Conservation (phyloP, 1,140 invertebrate genomes). For the Trialeurodes vaporariorum region DNA sequence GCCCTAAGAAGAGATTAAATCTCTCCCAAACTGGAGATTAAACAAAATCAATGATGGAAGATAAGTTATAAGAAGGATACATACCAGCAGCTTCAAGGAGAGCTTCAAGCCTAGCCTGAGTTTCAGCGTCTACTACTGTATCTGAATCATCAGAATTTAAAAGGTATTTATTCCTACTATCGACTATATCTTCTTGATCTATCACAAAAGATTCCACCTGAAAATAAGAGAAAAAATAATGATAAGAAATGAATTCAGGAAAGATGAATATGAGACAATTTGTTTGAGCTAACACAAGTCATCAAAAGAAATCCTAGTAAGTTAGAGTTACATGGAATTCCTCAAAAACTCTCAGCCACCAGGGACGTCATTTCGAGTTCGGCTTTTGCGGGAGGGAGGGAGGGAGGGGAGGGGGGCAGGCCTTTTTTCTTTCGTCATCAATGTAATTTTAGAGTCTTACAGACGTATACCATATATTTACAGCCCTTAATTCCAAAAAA, state of each 20-base stretch:
- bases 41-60: too few relatives aligned
- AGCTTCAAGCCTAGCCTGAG: conserved; percentile 75
- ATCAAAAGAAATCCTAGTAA: not conserved
- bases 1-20: too few relatives aligned
- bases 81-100: conserved; percentile 77
- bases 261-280: not conserved
- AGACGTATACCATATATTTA: too few relatives aligned
- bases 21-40: too few relatives aligned
- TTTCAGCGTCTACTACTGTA: conserved; percentile 74
- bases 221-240: conserved; percentile 6
- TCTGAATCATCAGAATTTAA: conserved; percentile 62
- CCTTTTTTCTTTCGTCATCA: too few relatives aligned
- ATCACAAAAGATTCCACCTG: conserved; percentile 58
- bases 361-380: not conserved
- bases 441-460: too few relatives aligned
- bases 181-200: conserved; percentile 50
- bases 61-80: too few relatives aligned
- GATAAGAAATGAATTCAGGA: not conserved
- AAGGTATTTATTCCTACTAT: conserved; percentile 40
- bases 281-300: not conserved
- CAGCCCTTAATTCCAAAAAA: too few relatives aligned
- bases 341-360: not conserved
- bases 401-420: not conserved
- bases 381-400: not conserved
- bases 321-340: not conserved